Evolutionary conservation across 2,113 vertebrate genomes (phyloP).

Genomic region (Elanoides forficatus): DNA sequence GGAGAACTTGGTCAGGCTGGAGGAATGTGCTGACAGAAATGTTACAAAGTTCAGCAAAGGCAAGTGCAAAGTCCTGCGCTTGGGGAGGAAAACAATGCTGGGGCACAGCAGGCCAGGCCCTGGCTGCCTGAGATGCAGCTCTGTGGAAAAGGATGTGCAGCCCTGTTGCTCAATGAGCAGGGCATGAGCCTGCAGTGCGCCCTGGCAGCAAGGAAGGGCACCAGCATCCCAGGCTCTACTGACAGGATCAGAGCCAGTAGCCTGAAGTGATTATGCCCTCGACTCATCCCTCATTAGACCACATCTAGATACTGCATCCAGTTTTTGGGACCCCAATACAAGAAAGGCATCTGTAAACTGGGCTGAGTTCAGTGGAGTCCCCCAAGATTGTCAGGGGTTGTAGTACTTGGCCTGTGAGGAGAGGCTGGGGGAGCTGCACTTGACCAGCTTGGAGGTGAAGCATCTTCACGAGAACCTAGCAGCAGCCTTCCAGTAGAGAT

Average conservation of each 20-base stretch:
- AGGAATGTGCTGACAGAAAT: background rate
- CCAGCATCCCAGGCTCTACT: background rate
- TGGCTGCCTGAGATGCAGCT: background rate
- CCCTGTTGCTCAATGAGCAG: background rate
- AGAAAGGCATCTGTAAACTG: background rate
- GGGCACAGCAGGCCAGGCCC: background rate
- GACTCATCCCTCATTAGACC: background rate
- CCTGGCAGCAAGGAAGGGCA: background rate
- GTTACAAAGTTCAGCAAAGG: background rate
- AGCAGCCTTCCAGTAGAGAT: background rate
- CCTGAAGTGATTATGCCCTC: background rate
- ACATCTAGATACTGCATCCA: background rate
- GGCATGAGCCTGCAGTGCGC: background rate
- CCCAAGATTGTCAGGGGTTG: background rate
- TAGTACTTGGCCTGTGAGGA: background rate
- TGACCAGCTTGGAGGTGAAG: background rate
- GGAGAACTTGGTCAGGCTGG: background rate
- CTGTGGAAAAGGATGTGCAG: background rate
- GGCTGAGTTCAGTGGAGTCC: background rate
- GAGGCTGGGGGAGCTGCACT: background rate
- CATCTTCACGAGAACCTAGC: background rate
- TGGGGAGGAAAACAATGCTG: background rate
- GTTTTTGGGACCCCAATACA: background rate
- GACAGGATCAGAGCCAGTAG: background rate
- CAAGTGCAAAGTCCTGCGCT: background rate